Conservation (phyloP, 2,888 invertebrate species). For the Troides aeacus region DNA sequence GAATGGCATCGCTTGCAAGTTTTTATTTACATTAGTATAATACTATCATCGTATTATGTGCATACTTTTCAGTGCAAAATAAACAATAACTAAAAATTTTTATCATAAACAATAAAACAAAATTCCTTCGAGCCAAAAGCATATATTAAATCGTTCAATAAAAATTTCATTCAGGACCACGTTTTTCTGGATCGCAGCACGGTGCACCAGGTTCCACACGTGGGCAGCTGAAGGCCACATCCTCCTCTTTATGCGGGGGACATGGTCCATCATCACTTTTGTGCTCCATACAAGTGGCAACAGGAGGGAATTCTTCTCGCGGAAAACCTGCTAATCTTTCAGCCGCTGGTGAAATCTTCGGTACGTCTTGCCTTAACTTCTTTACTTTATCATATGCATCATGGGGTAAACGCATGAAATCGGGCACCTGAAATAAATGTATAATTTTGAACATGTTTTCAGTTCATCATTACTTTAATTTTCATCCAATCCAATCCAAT, state of each 20-base stretch:
- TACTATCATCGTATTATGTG: neutral
- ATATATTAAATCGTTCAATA: slow-evolving; percentile 4
- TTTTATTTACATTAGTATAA: neutral
- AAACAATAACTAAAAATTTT: too few relatives aligned
- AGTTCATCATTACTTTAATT: too few relatives aligned
- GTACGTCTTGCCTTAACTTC: slow-evolving; percentile 56
- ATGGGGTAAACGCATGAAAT: slow-evolving; percentile 60
- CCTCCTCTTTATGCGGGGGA: slow-evolving; percentile 52
- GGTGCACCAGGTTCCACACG: slow-evolving; percentile 54
- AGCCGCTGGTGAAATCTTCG: slow-evolving; percentile 66
- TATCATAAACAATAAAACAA: neutral
- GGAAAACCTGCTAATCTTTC: slow-evolving; percentile 50
- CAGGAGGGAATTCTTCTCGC: slow-evolving; percentile 40
- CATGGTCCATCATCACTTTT: slow-evolving; percentile 52
- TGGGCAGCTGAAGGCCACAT: slow-evolving; percentile 66
- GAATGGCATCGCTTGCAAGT: neutral
- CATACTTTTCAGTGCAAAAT: too few relatives aligned
- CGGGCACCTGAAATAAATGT: slow-evolving; percentile 50
- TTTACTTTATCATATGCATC: slow-evolving; percentile 65
- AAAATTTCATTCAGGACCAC: slow-evolving; percentile 6
- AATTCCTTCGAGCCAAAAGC: neutral
- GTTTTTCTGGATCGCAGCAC: slow-evolving; percentile 56
- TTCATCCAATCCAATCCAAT: too few relatives aligned
- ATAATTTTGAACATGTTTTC: neutral
- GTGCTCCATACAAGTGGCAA: slow-evolving; percentile 49